Base-by-base conservation (phyloP, 2,888 invertebrate species). In the Disparrhopalites patrizii region DNA sequence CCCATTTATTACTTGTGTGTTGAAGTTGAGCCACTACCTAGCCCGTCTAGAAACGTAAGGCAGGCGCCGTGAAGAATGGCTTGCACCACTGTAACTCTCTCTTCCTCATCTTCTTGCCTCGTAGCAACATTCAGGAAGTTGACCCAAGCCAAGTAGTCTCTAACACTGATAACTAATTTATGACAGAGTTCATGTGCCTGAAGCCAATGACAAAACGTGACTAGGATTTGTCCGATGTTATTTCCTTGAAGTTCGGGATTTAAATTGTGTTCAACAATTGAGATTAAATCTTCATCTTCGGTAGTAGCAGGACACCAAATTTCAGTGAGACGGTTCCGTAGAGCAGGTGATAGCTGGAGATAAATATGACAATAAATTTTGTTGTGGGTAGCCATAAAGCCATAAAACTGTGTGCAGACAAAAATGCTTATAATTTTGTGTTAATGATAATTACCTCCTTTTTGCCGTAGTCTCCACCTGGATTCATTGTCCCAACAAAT, bases 401-500 rank as follows among this genome's bases (percentile, higher is more conserved):
- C n/a, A 43, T n/a, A 43, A 43, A 43, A 10, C 20, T 23, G 13
- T 23, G 23, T 47, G 7, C 47, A 23, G 25, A 25, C n/a, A 28
- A 52, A 51, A 51, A 51, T 51, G 8, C 4, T 28, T 52, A 36
- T 15, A 47, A 47, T 20, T 7, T 47, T 7, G 2, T 47, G 5
- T 8, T 25, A 47, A 7, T 30, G 18, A 58, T 18, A 28, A 58
- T 67, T 73, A 84, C 84, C 80, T 99, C 99, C 78, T 99, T 99
- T 79, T 99, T 99, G 2, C 99, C 99, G 79, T 92, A 99, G 82
- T 99, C 99, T 0, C 98, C 98, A 13, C 98, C 97, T 7, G 99
- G 99, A 82, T 99, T 99, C 99, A 99, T 99, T 0, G 99, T 99
- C 1, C 93, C 95, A 66, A 98, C 85, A 76, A 99, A 91, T 75